These are phyloP conservation scores for Chlorospingus flavigularis DNA, from an alignment of 2,797 vertebrate genomes.

Conservation along the genomic window DNA sequence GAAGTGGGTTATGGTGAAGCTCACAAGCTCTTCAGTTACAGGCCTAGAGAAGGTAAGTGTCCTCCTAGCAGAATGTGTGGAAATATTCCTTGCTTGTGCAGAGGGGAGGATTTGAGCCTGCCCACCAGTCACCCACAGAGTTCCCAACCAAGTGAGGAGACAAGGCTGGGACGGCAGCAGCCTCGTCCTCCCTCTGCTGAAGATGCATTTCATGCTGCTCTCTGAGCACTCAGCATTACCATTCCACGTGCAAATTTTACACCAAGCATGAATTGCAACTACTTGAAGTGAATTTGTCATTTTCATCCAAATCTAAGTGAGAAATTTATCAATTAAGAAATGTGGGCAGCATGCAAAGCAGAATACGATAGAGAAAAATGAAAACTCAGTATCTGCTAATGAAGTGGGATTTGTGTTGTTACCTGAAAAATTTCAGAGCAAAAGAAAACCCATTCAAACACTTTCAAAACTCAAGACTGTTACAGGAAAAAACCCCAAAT, in stretches of 20 bases:
- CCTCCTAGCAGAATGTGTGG: neutral
- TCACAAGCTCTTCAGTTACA: neutral
- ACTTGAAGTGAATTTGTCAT: neutral
- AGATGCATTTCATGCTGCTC: neutral
- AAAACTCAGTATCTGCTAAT: neutral
- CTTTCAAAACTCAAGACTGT: neutral
- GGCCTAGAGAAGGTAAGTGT: neutral
- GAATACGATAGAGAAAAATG: neutral
- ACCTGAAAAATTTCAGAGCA: neutral
- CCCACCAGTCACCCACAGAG: neutral
- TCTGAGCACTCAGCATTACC: neutral
- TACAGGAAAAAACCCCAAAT: neutral
- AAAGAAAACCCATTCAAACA: neutral
- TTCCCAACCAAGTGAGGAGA: accelerated
- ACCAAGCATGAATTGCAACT: neutral
- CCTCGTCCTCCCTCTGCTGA: neutral
- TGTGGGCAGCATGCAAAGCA: neutral
- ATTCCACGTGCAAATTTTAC: neutral
- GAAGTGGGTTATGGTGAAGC: neutral
- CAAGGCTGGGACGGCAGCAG: accelerated
- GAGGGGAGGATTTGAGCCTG: neutral
- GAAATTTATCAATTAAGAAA: neutral
- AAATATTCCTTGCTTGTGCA: neutral
- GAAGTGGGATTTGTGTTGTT: neutral
- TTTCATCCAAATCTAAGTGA: neutral